Conservation (phyloP, 23 tunicate genomes). For the Ascidia mentula region DNA sequence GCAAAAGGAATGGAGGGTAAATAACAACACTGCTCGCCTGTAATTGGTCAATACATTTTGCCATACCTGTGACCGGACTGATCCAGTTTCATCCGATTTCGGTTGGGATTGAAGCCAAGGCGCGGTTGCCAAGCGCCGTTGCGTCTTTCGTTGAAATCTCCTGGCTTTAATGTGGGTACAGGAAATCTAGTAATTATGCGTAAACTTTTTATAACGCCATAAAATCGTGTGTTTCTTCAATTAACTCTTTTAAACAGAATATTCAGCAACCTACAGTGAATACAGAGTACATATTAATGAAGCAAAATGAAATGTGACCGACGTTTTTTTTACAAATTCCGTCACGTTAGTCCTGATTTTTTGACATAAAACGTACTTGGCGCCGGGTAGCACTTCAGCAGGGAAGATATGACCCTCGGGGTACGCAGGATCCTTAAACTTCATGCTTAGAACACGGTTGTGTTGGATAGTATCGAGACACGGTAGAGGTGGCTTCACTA, state of each 20-base stretch:
- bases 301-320: too few species aligned
- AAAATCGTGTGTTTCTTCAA: too few species aligned
- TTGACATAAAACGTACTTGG: conserved; percentile 52
- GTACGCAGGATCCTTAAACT: conserved; percentile 74
- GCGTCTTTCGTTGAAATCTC: conserved; percentile 36
- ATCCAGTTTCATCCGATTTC: conserved; percentile 39
- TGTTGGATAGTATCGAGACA: conserved; percentile 34
- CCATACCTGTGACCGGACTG: conserved; percentile 76
- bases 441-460: conserved; percentile 71
- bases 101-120: conserved; percentile 82
- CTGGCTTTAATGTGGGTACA: conserved; percentile 60
- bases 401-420: conserved; percentile 83
- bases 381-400: conserved; percentile 86
- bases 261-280: too few species aligned
- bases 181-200: conserved; percentile 51
- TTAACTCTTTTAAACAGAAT: too few species aligned
- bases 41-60: too few species aligned
- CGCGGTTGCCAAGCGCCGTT: conserved; percentile 66
- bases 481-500: conserved; percentile 29
- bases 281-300: too few species aligned
- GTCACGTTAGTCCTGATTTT: too few species aligned
- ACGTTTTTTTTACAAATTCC: too few species aligned
- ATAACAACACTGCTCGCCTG: too few species aligned
- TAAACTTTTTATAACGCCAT: too few species aligned
- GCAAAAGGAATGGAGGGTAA: too few species aligned